Evolutionary conservation across 2,797 vertebrate genomes (phyloP), one percentile per base, ranked within the genome.

Genomic region (Borostomias antarcticus): DNA sequence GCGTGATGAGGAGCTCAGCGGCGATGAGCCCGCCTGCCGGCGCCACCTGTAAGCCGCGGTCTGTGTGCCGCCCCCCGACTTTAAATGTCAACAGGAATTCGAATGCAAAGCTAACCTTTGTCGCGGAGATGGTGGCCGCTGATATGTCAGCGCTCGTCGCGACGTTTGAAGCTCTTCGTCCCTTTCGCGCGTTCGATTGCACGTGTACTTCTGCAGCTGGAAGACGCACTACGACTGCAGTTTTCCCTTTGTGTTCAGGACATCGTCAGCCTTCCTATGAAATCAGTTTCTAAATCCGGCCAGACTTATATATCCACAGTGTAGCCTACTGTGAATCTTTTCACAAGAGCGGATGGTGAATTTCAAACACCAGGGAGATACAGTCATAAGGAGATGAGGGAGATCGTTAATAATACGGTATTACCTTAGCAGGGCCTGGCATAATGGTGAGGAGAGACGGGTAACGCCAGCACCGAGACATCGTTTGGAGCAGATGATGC

Each of bases 81-180:
- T n/a, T n/a, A 90, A 91, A 90, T 89, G 86, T 86, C 85, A 89
- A 30, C 19, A 9, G 70, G 76, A 85, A 87, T 89, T 91, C 80
- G 80, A 88, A 91, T 88, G 83, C 86, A 89, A 89, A 88, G 78
- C 68, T 84, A 88, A 88, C 86, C 83, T 90, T 88, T 74, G 83
- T 83, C 67, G 69, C 73, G 68, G 58, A 85, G 84, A 90, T 87
- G 76, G 78, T 61, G 75, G 76, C 40, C n/a, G 52, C 64, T 11
- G 74, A 89, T 89, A 84, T 66, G 54, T 65, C 68, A 68, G 25
- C 19, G 50, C 77, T 78, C 85, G 74, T 86, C 84, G 83, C 62
- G 77, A 70, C 64, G 47, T 68, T 54, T 25, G 43, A 68, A 67
- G 19, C 45, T 40, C 72, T 79, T 63, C 59, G 67, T 52, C 25